Percentiles rank a stretch among this genome's conserved stretches.
Evolutionary conservation across 1,140 invertebrate genomes (phyloP).

Genomic region (Drosophila littoralis): DNA sequence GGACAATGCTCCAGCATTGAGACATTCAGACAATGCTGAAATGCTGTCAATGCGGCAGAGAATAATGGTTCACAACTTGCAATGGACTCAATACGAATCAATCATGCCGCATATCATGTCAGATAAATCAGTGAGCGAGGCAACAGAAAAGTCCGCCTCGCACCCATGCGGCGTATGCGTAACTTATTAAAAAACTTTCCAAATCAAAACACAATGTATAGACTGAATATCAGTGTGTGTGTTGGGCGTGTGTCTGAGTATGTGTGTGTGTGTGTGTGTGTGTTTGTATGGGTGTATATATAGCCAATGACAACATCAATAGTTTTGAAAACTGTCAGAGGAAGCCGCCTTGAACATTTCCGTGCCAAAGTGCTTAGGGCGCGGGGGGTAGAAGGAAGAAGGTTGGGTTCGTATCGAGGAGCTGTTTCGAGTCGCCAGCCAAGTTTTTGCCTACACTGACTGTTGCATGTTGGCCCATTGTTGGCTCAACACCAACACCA

Average conservation of each 20-base stretch:
- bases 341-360: conserved; percentile 79
- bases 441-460: conserved; percentile 60
- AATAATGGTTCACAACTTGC: conserved; percentile 27
- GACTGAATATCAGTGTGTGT: conserved; percentile 1
- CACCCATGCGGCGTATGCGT: conserved; percentile 51
- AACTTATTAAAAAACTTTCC: conserved; percentile 71
- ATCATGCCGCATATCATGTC: conserved; percentile 62
- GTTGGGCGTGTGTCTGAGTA: conserved; percentile 15
- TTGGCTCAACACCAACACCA: conserved; percentile 39
- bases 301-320: conserved; percentile 78
- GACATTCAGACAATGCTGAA: conserved; percentile 25
- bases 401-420: background rate
- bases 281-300: conserved; percentile 32
- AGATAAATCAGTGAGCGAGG: conserved; percentile 56
- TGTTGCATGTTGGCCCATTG: conserved; percentile 71
- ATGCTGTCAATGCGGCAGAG: conserved; percentile 31
- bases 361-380: conserved; percentile 65
- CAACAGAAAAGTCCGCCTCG: conserved; percentile 12
- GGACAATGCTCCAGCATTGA: conserved; percentile 37
- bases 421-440: conserved; percentile 35
- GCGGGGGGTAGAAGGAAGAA: background rate
- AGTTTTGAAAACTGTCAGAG: conserved; percentile 80
- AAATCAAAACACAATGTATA: conserved; percentile 75
- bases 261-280: conserved; percentile 15
- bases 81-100: conserved; percentile 70